Evolutionary conservation across 2,113 vertebrate genomes (phyloP), one percentile per base, ranked within the genome.

Genomic region (Tilapia sparmanii): DNA sequence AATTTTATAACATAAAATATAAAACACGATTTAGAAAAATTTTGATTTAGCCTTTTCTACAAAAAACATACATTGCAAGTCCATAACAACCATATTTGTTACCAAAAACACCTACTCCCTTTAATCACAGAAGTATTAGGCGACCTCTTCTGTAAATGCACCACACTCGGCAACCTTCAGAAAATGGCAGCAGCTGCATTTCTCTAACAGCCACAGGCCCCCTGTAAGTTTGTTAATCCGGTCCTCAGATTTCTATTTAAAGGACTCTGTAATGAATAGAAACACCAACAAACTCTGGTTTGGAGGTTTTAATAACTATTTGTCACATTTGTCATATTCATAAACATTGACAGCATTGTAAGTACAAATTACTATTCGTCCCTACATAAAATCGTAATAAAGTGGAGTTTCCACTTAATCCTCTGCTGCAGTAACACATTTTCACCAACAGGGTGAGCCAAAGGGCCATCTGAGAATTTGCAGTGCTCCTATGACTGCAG

Each of bases 401-500:
- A 63, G n/a, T 66, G 13, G 7, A 26, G 19, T n/a, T 15, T 59
- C 15, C 26, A 3, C 2, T 8, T 86, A 84, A 88, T 87, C 42
- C 42, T 47, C 16, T 78, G 38, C 4, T 88, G 93, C 81, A 87
- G 8, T 80, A 5, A 11, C 85, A 35, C 7, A 1, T 19, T 89
- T 66, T 85, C 2, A 84, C 92, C 95, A 94, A 9, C 35, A 96
- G 95, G 91, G 87, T 22, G 93, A 42, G 91, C 80, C 81, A 93
- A 50, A 94, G 42, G n/a, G 26, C 83, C 84, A 81, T 8, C 5
- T 71, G 3, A 78, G 47, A 81, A 79, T 7, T 47, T 29, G 63
- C 81, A 73, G 84, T 1, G 9, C 19, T 40, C 15, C 8, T 29
- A 7, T 79, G 12, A 91, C 86, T 76, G 88, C 87, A 78, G 73